A percentile compares a stretch with the other conserved stretches of the same genome.
Conservation (phyloP, 2,888 invertebrate genomes). For the Allolobophora icterica region DNA sequence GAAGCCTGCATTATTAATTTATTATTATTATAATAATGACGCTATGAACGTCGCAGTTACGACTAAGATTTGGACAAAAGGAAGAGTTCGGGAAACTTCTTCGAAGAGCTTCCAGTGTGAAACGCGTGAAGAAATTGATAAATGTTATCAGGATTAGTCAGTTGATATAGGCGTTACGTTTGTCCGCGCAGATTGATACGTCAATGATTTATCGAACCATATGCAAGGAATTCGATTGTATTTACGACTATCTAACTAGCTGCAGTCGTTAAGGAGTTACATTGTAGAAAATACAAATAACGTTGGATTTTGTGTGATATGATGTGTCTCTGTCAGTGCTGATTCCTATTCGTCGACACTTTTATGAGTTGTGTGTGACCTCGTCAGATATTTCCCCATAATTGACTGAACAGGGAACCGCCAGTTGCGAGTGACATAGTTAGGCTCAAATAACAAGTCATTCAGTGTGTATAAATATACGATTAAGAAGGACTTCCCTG, state of each 20-base stretch:
- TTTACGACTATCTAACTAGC: background rate
- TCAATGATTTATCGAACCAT: background rate
- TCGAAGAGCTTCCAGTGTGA: background rate
- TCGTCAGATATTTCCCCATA: background rate
- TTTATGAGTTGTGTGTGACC: background rate
- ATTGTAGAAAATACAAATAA: background rate
- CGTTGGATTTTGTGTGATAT: background rate
- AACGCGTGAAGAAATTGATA: background rate
- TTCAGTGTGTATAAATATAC: no score
- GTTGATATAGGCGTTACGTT: no score
- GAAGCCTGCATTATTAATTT: no score
- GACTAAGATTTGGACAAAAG: background rate
- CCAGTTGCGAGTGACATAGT: background rate
- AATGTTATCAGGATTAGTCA: no score
- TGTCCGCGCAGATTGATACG: no score
- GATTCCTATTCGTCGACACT: background rate
- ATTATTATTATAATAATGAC: no score
- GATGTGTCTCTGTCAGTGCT: background rate
- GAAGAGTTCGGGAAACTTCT: background rate
- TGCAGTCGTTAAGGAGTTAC: background rate
- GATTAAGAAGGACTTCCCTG: no score
- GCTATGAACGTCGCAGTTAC: background rate
- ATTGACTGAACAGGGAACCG: background rate
- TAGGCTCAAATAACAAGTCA: background rate
- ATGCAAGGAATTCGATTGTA: background rate